Percentiles rank a stretch among this genome's conserved stretches.
Evolutionary conservation across 2,888 invertebrate genomes (phyloP).

Genomic region (Arctia plantaginis): DNA sequence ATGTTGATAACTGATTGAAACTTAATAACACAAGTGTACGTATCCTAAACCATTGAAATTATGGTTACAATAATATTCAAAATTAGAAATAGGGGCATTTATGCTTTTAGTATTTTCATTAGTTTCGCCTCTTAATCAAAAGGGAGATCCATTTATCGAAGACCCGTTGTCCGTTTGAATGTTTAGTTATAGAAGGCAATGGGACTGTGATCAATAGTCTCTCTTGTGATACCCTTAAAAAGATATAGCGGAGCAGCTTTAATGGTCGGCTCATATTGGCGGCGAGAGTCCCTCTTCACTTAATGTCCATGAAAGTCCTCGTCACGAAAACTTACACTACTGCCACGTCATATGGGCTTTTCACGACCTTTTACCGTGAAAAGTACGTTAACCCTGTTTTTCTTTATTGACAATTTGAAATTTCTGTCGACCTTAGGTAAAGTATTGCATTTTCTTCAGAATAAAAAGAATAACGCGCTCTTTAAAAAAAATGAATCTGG

Average conservation of each 20-base stretch:
- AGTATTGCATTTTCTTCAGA: too few species aligned
- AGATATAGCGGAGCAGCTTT: not conserved
- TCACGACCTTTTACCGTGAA: not conserved
- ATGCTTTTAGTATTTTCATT: not conserved
- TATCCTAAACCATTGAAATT: not conserved
- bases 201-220: not conserved
- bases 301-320: not conserved
- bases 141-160: not conserved
- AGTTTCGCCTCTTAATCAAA: not conserved
- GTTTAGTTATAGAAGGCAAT: not conserved
- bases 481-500: too few species aligned
- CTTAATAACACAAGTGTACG: not conserved
- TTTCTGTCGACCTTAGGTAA: too few species aligned
- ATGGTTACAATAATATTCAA: not conserved
- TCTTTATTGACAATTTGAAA: too few species aligned
- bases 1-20: slow-evolving; percentile 2
- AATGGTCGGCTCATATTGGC: slow-evolving; percentile 21
- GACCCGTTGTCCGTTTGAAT: not conserved
- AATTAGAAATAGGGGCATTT: not conserved
- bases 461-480: too few species aligned
- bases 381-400: too few species aligned
- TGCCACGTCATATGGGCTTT: not conserved
- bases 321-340: not conserved
- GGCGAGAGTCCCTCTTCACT: not conserved
- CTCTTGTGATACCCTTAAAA: not conserved